Evolutionary conservation across 64 coral and sea anemone genomes (phyloP).

Genomic region (Acropora yongei): DNA sequence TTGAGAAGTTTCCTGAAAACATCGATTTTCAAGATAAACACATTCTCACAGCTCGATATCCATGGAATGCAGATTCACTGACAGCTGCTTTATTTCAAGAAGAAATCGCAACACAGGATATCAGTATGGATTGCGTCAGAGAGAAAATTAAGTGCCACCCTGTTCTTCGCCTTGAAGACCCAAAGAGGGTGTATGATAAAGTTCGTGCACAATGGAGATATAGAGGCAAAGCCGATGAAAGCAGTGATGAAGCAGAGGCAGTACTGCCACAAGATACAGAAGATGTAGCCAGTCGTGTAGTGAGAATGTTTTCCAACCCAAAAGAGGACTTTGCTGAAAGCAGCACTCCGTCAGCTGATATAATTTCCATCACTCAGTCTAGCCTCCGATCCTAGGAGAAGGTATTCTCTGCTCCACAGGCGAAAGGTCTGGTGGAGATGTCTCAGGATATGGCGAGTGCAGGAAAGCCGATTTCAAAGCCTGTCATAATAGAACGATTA

Average conservation of each 20-base stretch:
- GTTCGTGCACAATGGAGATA: constrained; percentile 31
- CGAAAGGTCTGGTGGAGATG: constrained; percentile 13
- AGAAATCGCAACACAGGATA: constrained; percentile 25
- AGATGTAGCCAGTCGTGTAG: background rate
- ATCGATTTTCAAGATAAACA: background rate
- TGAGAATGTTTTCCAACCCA: constrained; percentile 16
- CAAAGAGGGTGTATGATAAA: constrained; percentile 32
- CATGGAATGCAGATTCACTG: constrained; percentile 17
- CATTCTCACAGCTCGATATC: background rate
- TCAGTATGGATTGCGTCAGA: constrained; percentile 25
- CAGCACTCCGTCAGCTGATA: background rate
- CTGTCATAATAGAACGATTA: background rate
- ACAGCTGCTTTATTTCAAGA: constrained; percentile 19
- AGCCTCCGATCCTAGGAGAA: background rate
- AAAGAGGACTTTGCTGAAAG: constrained; percentile 9
- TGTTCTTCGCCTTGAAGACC: background rate
- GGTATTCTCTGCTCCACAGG: constrained; percentile 1
- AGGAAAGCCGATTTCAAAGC: constrained; percentile 38
- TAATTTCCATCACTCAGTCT: constrained; percentile 1
- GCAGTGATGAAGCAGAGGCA: too few species aligned
- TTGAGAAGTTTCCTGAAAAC: constrained; percentile 9
- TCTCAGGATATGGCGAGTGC: constrained; percentile 12
- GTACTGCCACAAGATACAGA: too few species aligned
- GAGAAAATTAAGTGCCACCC: constrained; percentile 23
- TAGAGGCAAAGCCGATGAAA: background rate